A percentile compares a stretch with the other conserved stretches of the same genome.
phyloP scores from a whole-genome alignment of 2,888 invertebrate species.

The Acanthosoma haemorrhoidale region DNA sequence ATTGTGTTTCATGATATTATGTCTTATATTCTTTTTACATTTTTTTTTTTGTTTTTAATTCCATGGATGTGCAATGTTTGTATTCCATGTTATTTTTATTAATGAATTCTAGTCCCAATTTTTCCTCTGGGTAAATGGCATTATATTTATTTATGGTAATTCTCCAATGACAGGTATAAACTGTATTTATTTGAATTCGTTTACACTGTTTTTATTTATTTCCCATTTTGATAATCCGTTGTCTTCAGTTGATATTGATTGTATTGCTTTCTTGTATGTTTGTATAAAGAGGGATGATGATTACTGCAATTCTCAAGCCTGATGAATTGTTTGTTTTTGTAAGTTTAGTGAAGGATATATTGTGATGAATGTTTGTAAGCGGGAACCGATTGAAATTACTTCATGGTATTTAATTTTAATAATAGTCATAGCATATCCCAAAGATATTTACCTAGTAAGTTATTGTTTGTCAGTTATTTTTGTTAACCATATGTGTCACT shows the following conservation, averaged over 20 bases:
- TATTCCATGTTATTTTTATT: conserved; percentile 17
- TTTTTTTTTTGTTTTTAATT: conserved; percentile 1
- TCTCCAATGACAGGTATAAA: background rate
- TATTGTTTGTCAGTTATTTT: conserved; percentile 14
- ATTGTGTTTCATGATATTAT: conserved; percentile 3
- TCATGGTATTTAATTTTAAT: conserved; percentile 18
- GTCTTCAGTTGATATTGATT: too few relatives aligned
- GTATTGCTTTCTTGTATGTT: too few relatives aligned
- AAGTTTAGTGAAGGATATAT: background rate
- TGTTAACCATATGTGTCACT: background rate
- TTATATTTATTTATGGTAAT: conserved; percentile 8
- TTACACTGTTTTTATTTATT: too few relatives aligned
- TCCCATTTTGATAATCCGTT: too few relatives aligned
- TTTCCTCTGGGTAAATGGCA: conserved; percentile 20
- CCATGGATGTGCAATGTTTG: background rate
- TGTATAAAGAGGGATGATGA: too few relatives aligned
- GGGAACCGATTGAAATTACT: conserved; percentile 21
- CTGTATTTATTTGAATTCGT: too few relatives aligned
- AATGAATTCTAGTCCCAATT: conserved; percentile 22
- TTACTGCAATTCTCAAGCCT: too few relatives aligned
- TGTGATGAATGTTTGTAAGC: background rate
- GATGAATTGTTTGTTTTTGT: background rate
- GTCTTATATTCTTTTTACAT: background rate
- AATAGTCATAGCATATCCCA: conserved; percentile 23
- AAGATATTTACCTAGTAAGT: conserved; percentile 26